Conservation (phyloP, 2,888 invertebrate genomes). For the Cheilosia variabilis region DNA sequence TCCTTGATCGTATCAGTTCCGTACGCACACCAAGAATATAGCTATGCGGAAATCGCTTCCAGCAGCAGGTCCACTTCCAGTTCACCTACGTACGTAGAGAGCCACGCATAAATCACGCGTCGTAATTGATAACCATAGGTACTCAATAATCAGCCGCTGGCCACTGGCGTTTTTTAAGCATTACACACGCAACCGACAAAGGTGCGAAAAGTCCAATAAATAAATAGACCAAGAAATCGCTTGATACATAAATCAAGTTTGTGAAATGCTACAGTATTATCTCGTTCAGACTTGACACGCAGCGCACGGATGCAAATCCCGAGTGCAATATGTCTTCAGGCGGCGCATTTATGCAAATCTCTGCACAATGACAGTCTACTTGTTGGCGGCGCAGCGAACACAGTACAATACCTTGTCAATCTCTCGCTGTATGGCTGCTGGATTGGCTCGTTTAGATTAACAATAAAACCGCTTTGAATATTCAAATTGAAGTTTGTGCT, state of each 20-base stretch:
- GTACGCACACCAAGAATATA: slow-evolving; percentile 2
- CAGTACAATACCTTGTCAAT: slow-evolving; percentile 21
- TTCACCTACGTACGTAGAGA: slow-evolving; percentile 1
- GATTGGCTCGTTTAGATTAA: slow-evolving; percentile 10
- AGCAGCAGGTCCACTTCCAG: neutral
- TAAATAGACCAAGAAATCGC: slow-evolving; percentile 45
- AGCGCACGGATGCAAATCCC: slow-evolving; percentile 52
- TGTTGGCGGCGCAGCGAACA: slow-evolving; percentile 41
- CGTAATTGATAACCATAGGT: slow-evolving; percentile 42
- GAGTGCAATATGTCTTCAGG: slow-evolving; percentile 11
- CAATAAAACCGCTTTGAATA: slow-evolving; percentile 27
- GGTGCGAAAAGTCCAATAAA: slow-evolving; percentile 33
- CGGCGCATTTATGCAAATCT: slow-evolving; percentile 47
- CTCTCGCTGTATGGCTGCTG: slow-evolving; percentile 2
- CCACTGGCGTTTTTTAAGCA: slow-evolving; percentile 28
- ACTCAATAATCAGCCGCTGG: slow-evolving; percentile 40
- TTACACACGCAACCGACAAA: slow-evolving; percentile 31
- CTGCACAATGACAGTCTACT: slow-evolving; percentile 43
- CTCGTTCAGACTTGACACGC: neutral
- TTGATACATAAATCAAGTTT: slow-evolving; percentile 52
- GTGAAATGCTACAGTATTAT: neutral
- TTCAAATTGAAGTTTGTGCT: slow-evolving; percentile 18
- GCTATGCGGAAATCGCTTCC: slow-evolving; percentile 44
- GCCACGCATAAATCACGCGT: slow-evolving; percentile 33
- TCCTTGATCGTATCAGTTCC: slow-evolving; percentile 50